Evolutionary conservation across 2,888 invertebrate species (phyloP), one percentile per base, ranked within the genome.

Genomic region (Drosophila anceps): DNA sequence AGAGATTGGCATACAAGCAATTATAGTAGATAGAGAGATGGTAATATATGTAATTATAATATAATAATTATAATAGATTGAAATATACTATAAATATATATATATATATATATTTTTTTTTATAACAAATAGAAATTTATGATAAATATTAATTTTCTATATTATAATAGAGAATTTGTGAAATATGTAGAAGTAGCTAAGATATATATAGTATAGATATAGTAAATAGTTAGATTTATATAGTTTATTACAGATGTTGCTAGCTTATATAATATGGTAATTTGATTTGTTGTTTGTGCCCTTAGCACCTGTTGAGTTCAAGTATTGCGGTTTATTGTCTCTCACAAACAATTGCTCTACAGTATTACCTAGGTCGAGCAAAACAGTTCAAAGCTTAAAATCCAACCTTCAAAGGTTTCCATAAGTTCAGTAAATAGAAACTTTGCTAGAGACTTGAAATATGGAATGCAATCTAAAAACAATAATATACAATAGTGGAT

Each of bases 261-360:
- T n/a, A 33, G 13, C 18, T 12, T 20, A 5, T n/a, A 4, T 12
- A 13, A 33, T 55, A 54, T 54, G 54, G 35, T 58, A 58, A 59
- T 37, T 18, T 33, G 33, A 60, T 50, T 33, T 24, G 24, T 41
- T 43, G 39, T 43, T 61, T 72, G 50, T 46, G 24, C 54, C 68
- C 58, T 63, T 62, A 62, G 39, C 57, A 54, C 72, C 41, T 58
- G 41, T 1, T 53, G 58, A 61, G 41, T 53, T 57, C 53, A 60
- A 41, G 43, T 20, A 20, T 50, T 63, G 44, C 29, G 57, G 57
- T 62, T 65, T 71, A 41, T 43, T 61, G 39, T 50, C 57, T 66
- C 48, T 24, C 60, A 63, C 33, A 50, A 67, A 69, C 64, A 63
- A 67, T 64, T 77, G 57, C 60, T 69, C 48, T 53, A 57, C 58